A percentile compares a stretch with the other conserved stretches of the same genome.
Conservation (phyloP, 2,888 invertebrate species). For the Epistrophe eligans region DNA sequence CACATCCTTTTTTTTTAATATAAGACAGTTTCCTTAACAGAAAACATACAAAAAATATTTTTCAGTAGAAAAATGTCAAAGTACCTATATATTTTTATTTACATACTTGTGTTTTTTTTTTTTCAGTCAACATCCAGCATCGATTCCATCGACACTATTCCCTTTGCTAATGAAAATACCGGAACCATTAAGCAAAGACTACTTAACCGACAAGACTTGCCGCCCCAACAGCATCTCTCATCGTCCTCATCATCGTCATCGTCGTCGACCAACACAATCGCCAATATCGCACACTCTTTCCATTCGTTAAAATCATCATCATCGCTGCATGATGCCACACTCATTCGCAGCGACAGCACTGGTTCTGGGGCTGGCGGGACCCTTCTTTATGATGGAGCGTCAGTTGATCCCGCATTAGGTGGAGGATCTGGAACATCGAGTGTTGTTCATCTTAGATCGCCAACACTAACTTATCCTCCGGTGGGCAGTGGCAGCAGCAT, state of each 20-base stretch:
- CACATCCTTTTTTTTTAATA: too few relatives aligned
- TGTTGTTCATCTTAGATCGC: slow-evolving; percentile 80
- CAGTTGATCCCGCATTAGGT: slow-evolving; percentile 48
- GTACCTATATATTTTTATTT: too few relatives aligned
- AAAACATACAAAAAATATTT: too few relatives aligned
- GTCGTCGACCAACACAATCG: slow-evolving; percentile 83
- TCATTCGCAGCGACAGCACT: slow-evolving; percentile 84
- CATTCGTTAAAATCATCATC: slow-evolving; percentile 83
- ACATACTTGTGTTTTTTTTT: slow-evolving; percentile 21
- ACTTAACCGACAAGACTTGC: slow-evolving; percentile 84
- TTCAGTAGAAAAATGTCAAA: too few relatives aligned
- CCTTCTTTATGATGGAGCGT: slow-evolving; percentile 58
- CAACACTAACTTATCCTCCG: slow-evolving; percentile 80
- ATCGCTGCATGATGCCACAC: slow-evolving; percentile 84
- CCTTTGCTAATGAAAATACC: slow-evolving; percentile 99
- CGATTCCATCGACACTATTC: slow-evolving; percentile 95
- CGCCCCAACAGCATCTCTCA: slow-evolving; percentile 81
- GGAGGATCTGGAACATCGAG: slow-evolving; percentile 71
- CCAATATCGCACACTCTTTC: slow-evolving; percentile 83
- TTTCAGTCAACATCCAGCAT: slow-evolving; percentile 96
- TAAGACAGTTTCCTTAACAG: too few relatives aligned
- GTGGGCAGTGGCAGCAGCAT: slow-evolving; percentile 77
- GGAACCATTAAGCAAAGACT: slow-evolving; percentile 97
- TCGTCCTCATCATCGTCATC: slow-evolving; percentile 84
- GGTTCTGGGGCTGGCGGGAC: slow-evolving; percentile 85